Conservation (phyloP, 2,888 invertebrate species). For the Drosophila subquinaria region DNA sequence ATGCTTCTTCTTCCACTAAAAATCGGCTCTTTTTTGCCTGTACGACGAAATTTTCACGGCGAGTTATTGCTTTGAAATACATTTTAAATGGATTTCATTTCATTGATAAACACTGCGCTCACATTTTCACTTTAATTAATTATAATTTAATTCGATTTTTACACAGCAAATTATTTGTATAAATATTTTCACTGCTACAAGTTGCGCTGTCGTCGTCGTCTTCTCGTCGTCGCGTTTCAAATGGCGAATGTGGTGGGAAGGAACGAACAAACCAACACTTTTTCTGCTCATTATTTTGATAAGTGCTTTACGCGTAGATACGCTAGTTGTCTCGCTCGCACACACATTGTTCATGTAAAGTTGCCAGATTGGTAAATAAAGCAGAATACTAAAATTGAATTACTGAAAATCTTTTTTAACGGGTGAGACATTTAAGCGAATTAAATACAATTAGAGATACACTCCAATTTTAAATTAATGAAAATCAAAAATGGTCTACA, state of each 20-base stretch:
- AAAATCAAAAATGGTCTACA: background rate
- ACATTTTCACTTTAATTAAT: constrained; percentile 58
- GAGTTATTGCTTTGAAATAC: constrained; percentile 77
- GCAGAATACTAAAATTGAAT: background rate
- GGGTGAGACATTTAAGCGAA: background rate
- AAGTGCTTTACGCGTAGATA: constrained; percentile 60
- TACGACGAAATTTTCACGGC: constrained; percentile 81
- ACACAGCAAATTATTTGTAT: constrained; percentile 65
- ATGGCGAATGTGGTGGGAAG: constrained; percentile 72
- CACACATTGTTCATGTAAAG: constrained; percentile 30
- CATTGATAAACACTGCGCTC: constrained; percentile 58
- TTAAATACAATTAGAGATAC: background rate
- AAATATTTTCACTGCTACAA: constrained; percentile 81
- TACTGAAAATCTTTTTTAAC: background rate
- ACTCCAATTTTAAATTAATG: background rate
- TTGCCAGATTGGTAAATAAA: constrained; percentile 51
- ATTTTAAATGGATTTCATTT: constrained; percentile 82
- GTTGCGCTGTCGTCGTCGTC: constrained; percentile 75
- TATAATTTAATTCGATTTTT: constrained; percentile 56
- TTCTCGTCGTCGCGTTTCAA: constrained; percentile 76
- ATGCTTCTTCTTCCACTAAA: constrained; percentile 72
- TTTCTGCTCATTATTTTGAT: constrained; percentile 72
- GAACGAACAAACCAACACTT: constrained; percentile 67
- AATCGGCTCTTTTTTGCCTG: constrained; percentile 83
- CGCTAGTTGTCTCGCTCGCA: constrained; percentile 45